A percentile compares a stretch with the other conserved stretches of the same genome.
phyloP scores from a whole-genome alignment of 2,113 vertebrate genomes.

The Morone saxatilis region DNA sequence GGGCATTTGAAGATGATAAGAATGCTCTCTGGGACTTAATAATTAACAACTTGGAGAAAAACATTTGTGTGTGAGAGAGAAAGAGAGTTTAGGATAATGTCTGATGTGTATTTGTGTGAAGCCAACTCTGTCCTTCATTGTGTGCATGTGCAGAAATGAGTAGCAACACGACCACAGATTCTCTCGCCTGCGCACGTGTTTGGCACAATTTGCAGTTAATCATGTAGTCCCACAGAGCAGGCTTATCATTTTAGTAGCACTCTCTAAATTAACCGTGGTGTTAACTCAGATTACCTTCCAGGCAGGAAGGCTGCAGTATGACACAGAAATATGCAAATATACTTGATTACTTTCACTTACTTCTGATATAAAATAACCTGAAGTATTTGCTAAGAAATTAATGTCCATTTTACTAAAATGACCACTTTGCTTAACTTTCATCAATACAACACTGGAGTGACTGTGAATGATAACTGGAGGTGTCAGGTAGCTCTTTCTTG shows the following conservation, averaged over 20 bases:
- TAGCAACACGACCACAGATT: background rate
- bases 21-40: background rate
- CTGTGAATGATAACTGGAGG: background rate
- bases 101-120: background rate
- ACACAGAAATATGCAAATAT: conserved; percentile 21
- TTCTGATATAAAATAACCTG: background rate
- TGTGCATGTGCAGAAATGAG: background rate
- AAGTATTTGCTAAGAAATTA: background rate
- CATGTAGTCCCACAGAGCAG: conserved; percentile 22
- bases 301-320: background rate
- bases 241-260: conserved; percentile 5
- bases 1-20: background rate
- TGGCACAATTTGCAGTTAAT: conserved; percentile 31
- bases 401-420: background rate
- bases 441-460: background rate
- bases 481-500: background rate
- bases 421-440: background rate
- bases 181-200: background rate
- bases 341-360: background rate
- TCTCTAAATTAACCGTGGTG: conserved; percentile 15
- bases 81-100: background rate
- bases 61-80: background rate
- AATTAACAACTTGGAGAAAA: background rate
- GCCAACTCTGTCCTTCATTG: background rate
- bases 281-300: conserved; percentile 19